A percentile compares a stretch with the other conserved stretches of the same genome.
These are phyloP conservation scores for Nothoprocta pentlandii DNA, from an alignment of 2,113 vertebrate genomes.

Conservation along the genomic window DNA sequence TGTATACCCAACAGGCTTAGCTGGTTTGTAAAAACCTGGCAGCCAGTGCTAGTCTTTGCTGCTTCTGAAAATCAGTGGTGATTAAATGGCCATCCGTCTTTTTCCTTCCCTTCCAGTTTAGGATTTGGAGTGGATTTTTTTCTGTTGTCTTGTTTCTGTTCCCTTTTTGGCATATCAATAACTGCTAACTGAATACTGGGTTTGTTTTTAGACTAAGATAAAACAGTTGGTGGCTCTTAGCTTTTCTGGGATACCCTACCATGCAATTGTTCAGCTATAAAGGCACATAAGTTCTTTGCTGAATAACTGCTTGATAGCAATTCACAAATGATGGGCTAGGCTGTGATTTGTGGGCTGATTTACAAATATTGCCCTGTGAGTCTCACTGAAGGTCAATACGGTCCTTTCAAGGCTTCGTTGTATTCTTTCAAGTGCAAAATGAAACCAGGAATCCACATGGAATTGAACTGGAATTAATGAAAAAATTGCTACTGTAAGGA, in stretches of 20 bases:
- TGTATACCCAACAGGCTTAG: background rate
- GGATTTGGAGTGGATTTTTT: background rate
- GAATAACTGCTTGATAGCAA: background rate
- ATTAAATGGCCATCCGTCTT: background rate
- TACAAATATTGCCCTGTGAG: background rate
- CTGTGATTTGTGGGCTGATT: background rate
- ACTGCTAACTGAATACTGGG: background rate
- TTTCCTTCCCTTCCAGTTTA: background rate
- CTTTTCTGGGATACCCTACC: background rate
- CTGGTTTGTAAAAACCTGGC: background rate
- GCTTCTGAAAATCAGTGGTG: slow-evolving; percentile 8
- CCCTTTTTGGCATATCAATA: background rate
- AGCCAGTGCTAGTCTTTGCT: background rate
- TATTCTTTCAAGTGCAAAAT: background rate
- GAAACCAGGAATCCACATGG: accelerated
- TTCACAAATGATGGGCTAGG: background rate
- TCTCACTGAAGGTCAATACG: background rate
- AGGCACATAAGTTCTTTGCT: background rate
- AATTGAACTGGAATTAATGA: background rate
- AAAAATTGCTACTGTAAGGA: background rate
- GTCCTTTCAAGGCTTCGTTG: accelerated
- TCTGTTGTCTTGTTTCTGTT: background rate
- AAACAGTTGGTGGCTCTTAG: background rate
- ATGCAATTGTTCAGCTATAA: background rate
- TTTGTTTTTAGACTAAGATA: background rate